Evolutionary conservation across 2,113 vertebrate species (phyloP), one percentile per base, ranked within the genome.

Genomic region (Monarcha castaneiventris): DNA sequence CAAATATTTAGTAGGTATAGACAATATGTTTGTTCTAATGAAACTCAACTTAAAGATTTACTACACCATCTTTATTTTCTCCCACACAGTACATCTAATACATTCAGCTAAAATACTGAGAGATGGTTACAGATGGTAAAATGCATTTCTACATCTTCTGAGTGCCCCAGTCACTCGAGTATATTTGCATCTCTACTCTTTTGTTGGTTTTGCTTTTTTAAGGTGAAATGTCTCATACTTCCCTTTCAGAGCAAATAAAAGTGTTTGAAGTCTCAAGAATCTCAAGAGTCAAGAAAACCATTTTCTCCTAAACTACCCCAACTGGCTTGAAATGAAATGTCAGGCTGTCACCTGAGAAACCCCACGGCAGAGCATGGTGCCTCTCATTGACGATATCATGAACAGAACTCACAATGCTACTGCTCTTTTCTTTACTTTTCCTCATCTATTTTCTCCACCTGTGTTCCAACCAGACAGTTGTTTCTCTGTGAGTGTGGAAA

Each of bases 401-500:
- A 77, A n/a, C 39, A 75, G 29, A 78, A 5, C 55, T 33, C 68
- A 51, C 35, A 41, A 68, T 25, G 48, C 29, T 93, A 17, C 51
- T 74, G 27, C 21, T 81, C 58, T 71, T 92, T n/a, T 52, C 48
- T 88, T 88, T 56, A 29, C 73, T 77, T 37, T 61, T 74, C 39
- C 29, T 20, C 61, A 41, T 63, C 17, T 71, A 72, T 61, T 68
- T 84, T 77, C 61, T 90, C 48, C 21, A 84, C 82, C 74, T 75
- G 16, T 39, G 56, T 56, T 95, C 66, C 75, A 91, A 76, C 12
- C 49, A 85, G 73, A 75, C 58, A 64, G 76, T 81, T 86, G 56
- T 37, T 87, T 69, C 37, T 46, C 87, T 29, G 44, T 54, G 67
- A 67, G 68, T 72, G 86, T 93, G 90, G 85, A 86, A 81, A 84